These are phyloP conservation scores for Pachymerium ferrugineum DNA, from an alignment of 2,888 invertebrate species.

Conservation along the genomic window DNA sequence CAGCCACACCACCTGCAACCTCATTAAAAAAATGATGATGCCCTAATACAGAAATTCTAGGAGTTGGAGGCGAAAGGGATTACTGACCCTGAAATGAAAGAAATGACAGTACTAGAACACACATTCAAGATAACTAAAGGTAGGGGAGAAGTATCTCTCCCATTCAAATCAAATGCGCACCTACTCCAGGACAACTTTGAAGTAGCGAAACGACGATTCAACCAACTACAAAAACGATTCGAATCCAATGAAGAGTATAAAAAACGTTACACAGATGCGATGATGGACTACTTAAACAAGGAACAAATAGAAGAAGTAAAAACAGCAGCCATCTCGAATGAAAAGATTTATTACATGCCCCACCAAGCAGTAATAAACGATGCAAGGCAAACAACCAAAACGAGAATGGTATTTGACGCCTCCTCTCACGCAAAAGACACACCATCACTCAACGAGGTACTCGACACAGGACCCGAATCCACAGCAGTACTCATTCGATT, in stretches of 20 bases:
- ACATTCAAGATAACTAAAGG: not conserved
- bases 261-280: not conserved
- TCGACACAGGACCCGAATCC: not conserved
- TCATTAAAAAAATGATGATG: not conserved
- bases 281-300: not conserved
- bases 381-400: not conserved
- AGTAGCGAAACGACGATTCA: not conserved
- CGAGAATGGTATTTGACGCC: not conserved
- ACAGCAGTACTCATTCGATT: not conserved
- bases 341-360: not conserved
- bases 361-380: not conserved
- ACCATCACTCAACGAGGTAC: not conserved
- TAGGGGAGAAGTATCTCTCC: not conserved
- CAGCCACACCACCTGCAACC: not conserved
- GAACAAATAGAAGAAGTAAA: not conserved
- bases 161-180: not conserved
- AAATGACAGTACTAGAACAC: not conserved
- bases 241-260: not conserved
- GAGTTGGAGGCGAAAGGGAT: not conserved
- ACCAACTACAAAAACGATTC: not conserved
- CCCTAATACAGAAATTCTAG: not conserved
- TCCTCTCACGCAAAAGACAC: not conserved
- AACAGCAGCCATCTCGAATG: not conserved
- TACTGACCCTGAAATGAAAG: not conserved
- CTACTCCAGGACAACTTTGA: not conserved